Evolutionary conservation across 2,888 invertebrate species (phyloP), one percentile per base, ranked within the genome.

Genomic region (Harpagoxenus sublaevis): DNA sequence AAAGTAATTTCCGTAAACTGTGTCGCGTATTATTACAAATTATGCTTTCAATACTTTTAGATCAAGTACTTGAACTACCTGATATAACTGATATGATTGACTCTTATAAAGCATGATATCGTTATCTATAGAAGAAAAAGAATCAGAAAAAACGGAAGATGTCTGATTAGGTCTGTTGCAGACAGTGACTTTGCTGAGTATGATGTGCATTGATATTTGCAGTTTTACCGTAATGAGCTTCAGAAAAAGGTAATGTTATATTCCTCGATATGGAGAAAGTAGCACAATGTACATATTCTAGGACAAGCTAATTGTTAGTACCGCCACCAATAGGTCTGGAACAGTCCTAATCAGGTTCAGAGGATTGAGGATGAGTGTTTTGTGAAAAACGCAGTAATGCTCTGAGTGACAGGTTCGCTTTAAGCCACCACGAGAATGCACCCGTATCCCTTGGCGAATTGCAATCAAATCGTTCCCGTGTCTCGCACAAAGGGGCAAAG

Each of bases 291-390:
- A 83, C n/a, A 65, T 42, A 51, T 63, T 74, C 9, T 51, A 83
- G 45, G 78, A 65, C 85, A 86, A 74, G 81, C 62, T 84, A 86
- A 86, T 86, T 88, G 88, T 91, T 91, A 92, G 89, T 91, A 88
- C 88, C 87, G 79, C 89, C 91, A 90, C 90, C 91, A 88, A 87
- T 86, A 74, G 81, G 94, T 95, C 95, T 95, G 95, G 95, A 95
- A 95, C 95, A 95, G 94, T 94, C 95, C 95, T 94, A 95, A 95
- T 95, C 95, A 95, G 95, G 94, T 94, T 94, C 91, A 92, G 92
- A 90, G 93, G 92, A 88, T 93, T 87, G 88, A 90, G 94, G 91
- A 90, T 89, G 89, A 88, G 84, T 91, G 71, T 88, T 87, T 35
- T 35, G 85, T 35, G 85, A 93, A 75, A 94, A 94, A 94, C 92